A percentile compares a stretch with the other conserved stretches of the same genome.
Evolutionary conservation across 2,797 vertebrate species (phyloP).

Genomic region (Lutjanus campechanus): DNA sequence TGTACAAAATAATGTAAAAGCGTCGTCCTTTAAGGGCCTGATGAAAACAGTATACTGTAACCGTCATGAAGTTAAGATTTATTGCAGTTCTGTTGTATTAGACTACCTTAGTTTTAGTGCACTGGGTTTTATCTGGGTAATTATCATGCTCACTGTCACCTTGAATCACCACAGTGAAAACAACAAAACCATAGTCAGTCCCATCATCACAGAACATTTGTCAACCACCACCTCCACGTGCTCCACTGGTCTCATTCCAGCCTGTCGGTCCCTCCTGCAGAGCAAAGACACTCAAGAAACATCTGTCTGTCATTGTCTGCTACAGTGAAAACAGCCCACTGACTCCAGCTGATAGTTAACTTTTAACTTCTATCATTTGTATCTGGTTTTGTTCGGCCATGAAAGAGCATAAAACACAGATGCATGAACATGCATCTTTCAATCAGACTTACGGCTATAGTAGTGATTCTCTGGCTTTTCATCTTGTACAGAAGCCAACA

Average conservation of each 20-base stretch:
- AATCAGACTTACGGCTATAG: too few species aligned
- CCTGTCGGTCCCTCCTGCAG: constrained; percentile 27
- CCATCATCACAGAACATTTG: constrained; percentile 7
- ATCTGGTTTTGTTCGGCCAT: not conserved
- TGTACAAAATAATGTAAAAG: not conserved
- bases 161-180: constrained; percentile 1
- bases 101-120: too few species aligned
- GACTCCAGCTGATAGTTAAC: not conserved
- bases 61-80: not conserved
- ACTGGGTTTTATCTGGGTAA: not conserved
- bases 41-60: not conserved
- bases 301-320: not conserved
- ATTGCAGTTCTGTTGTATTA: not conserved
- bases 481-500: too few species aligned
- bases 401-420: not conserved
- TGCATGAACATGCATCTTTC: not conserved
- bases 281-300: constrained; percentile 9
- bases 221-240: not conserved
- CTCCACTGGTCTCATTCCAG: constrained; percentile 19
- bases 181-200: not conserved
- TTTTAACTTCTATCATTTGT: not conserved
- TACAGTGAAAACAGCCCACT: not conserved
- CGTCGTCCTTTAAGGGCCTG: not conserved
- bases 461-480: too few species aligned
- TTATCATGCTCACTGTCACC: constrained; percentile 21